Evolutionary conservation across 2,113 vertebrate genomes (phyloP).

Genomic region (Burhinus bistriatus): DNA sequence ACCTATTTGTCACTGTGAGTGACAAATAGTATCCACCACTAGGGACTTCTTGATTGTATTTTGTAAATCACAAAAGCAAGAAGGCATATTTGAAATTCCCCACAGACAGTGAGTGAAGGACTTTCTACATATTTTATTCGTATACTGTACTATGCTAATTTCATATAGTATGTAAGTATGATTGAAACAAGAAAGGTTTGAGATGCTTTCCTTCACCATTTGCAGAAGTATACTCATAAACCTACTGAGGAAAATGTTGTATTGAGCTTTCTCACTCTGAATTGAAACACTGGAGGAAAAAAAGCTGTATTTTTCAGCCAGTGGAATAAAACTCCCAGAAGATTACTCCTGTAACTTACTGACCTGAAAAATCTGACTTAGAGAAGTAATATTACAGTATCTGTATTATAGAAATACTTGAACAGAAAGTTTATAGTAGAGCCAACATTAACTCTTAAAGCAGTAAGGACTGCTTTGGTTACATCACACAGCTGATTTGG

Average conservation of each 20-base stretch:
- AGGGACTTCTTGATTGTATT: slow-evolving; percentile 1
- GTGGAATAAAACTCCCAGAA: background rate
- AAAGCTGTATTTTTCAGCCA: background rate
- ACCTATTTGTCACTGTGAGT: slow-evolving; percentile 22
- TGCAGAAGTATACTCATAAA: background rate
- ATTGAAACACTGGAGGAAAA: background rate
- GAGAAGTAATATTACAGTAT: background rate
- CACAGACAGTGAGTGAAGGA: background rate
- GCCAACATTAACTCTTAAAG: background rate
- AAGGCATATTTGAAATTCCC: background rate
- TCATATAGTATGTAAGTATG: background rate
- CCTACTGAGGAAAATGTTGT: background rate
- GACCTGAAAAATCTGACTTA: background rate
- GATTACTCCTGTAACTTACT: background rate
- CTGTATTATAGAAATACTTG: background rate
- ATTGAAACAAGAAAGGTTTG: background rate
- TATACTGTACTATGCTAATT: background rate
- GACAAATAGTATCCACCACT: slow-evolving; percentile 40
- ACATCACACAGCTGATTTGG: too few relatives aligned
- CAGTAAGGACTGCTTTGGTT: background rate
- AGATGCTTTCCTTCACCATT: background rate
- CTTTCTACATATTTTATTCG: background rate
- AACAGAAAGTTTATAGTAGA: background rate
- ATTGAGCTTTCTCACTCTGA: background rate
- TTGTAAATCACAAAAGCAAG: slow-evolving; percentile 40